Percentiles rank a stretch among this genome's conserved stretches.
Evolutionary conservation across 2,888 invertebrate species (phyloP).

Genomic region (Sesia bembeciformis): DNA sequence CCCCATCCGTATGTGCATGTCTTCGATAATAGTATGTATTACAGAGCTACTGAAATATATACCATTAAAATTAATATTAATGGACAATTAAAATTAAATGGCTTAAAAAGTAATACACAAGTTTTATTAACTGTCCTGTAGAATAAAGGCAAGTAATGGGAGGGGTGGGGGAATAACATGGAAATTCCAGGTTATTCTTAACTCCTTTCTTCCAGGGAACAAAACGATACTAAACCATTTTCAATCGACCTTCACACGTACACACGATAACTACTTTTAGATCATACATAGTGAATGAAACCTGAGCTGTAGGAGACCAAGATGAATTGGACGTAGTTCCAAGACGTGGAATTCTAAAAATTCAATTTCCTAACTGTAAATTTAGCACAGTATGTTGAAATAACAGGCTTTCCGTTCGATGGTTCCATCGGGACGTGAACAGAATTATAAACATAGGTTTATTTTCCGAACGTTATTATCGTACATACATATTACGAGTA

Average conservation of each 20-base stretch:
- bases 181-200: too few relatives aligned
- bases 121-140: too few relatives aligned
- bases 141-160: too few relatives aligned
- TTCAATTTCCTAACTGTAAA: conserved; percentile 67
- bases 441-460: conserved; percentile 49
- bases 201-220: conserved; percentile 20
- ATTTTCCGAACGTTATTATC: neutral
- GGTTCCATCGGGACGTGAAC: conserved; percentile 34
- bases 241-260: conserved; percentile 21
- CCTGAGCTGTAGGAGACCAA: conserved; percentile 21
- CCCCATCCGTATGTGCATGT: too few relatives aligned
- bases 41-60: too few relatives aligned
- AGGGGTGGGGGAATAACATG: too few relatives aligned
- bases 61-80: too few relatives aligned
- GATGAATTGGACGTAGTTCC: conserved; percentile 20
- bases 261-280: conserved; percentile 19
- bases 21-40: too few relatives aligned
- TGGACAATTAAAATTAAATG: too few relatives aligned
- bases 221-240: conserved; percentile 30
- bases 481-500: too few relatives aligned
- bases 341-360: conserved; percentile 61
- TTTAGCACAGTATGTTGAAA: conserved; percentile 59
- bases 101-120: too few relatives aligned
- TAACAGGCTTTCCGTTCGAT: conserved; percentile 45
- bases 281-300: conserved; percentile 10